Conservation (phyloP, 2,888 invertebrate species). For the Phrixothrix hirtus region DNA sequence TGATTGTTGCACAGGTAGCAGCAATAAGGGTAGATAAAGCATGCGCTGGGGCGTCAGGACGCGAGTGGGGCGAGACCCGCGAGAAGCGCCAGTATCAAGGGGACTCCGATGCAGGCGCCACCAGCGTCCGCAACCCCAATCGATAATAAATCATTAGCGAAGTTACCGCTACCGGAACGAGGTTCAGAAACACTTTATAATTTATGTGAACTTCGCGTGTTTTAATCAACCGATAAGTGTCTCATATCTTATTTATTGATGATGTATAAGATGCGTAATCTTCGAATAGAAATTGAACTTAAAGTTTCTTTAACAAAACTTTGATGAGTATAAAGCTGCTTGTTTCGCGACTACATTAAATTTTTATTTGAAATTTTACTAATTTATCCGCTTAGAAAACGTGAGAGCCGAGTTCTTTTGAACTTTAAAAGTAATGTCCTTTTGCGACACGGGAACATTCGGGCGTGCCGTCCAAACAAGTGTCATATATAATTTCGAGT, state of each 20-base stretch:
- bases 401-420: too few relatives aligned
- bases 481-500: constrained; percentile 2
- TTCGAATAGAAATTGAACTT: constrained; percentile 5
- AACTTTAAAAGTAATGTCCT: not conserved
- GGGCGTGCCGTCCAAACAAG: constrained; percentile 16
- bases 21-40: constrained; percentile 41
- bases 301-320: constrained; percentile 6
- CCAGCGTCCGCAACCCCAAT: constrained; percentile 42
- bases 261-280: constrained; percentile 7
- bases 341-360: too few relatives aligned
- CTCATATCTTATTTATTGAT: constrained; percentile 26
- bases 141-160: constrained; percentile 39
- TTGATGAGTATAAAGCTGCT: too few relatives aligned
- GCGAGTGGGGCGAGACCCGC: constrained; percentile 48
- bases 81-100: constrained; percentile 50
- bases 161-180: constrained; percentile 28
- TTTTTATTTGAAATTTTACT: too few relatives aligned
- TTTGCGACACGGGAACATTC: constrained; percentile 11
- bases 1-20: constrained; percentile 46
- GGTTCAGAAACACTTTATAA: constrained; percentile 24
- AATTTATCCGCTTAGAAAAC: too few relatives aligned
- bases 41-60: constrained; percentile 43
- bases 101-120: constrained; percentile 46
- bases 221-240: constrained; percentile 28
- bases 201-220: constrained; percentile 30